Conservation (phyloP, 2,113 vertebrate genomes). For the Rhineura floridana region DNA sequence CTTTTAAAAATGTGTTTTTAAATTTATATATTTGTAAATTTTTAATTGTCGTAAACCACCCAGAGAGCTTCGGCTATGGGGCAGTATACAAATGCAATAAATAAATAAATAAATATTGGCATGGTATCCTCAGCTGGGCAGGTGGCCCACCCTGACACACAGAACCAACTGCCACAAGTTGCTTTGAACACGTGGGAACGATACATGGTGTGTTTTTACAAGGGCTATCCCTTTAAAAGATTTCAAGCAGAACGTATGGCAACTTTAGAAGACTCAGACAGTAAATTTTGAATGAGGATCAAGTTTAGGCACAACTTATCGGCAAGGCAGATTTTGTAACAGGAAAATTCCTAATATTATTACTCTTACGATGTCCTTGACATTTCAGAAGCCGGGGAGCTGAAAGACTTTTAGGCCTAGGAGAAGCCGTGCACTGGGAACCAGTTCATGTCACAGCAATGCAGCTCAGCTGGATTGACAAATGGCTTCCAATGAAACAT, state of each 20-base stretch:
- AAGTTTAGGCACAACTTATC: neutral
- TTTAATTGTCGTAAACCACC: too few relatives aligned
- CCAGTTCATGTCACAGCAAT: neutral
- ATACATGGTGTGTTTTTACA: neutral
- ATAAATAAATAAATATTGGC: too few relatives aligned
- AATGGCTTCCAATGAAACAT: neutral
- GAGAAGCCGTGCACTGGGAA: neutral
- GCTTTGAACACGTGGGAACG: neutral
- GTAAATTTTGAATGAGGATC: neutral
- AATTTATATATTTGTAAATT: too few relatives aligned
- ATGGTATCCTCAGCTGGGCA: neutral
- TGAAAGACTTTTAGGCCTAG: rapidly evolving
- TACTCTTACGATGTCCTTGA: neutral
- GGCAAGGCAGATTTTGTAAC: neutral
- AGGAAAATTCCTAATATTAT: neutral
- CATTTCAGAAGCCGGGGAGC: slow-evolving; percentile 34
- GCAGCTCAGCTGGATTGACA: slow-evolving; percentile 5
- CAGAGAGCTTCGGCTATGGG: too few relatives aligned
- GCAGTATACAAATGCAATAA: too few relatives aligned
- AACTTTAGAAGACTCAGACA: neutral
- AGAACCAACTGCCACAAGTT: too few relatives aligned
- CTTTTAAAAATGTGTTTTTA: too few relatives aligned
- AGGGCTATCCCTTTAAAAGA: neutral
- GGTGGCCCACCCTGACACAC: neutral
- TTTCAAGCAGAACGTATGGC: neutral